These are phyloP conservation scores for Calonectris borealis DNA, from an alignment of 2,113 vertebrate species.

Conservation along the genomic window DNA sequence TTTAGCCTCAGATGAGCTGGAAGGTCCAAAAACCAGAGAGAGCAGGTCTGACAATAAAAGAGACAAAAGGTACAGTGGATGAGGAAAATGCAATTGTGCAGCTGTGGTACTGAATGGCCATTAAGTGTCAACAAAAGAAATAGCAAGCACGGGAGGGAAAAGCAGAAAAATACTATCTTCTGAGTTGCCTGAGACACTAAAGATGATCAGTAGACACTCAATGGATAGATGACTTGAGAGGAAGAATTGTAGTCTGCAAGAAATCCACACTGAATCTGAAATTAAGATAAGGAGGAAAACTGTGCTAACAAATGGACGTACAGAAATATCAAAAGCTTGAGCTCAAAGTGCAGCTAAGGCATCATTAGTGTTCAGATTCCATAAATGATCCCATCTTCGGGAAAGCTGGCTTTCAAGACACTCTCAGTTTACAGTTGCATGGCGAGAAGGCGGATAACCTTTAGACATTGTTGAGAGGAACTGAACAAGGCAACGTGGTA, in stretches of 20 bases:
- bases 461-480: neutral
- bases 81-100: neutral
- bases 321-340: neutral
- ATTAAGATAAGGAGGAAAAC: neutral
- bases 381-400: neutral
- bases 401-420: neutral
- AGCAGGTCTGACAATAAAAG: accelerated
- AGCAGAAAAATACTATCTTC: neutral
- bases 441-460: neutral
- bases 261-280: neutral
- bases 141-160: neutral
- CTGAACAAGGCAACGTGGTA: neutral
- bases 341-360: neutral
- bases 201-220: neutral
- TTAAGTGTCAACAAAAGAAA: neutral
- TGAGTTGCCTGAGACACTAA: neutral
- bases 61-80: neutral
- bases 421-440: neutral
- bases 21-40: neutral
- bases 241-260: neutral
- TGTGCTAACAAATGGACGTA: neutral
- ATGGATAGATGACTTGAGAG: neutral
- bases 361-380: neutral
- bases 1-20: neutral
- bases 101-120: neutral